Conservation (phyloP, 2,797 vertebrate genomes). For the Rhadinocentrus ornatus region DNA sequence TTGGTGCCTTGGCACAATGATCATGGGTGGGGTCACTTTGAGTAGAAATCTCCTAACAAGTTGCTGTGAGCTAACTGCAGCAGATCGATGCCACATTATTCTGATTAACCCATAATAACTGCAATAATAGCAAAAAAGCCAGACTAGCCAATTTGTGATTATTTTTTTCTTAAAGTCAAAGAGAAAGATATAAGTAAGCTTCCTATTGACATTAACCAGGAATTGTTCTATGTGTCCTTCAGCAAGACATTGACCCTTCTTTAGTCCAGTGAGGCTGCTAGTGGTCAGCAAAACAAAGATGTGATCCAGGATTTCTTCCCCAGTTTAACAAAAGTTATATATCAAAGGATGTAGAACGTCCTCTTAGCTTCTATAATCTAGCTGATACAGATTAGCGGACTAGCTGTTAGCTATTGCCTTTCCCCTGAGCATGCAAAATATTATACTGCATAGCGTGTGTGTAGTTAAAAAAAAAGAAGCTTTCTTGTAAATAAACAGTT, state of each 20-base stretch:
- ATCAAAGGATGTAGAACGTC: constrained; percentile 33
- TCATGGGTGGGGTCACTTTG: constrained; percentile 27
- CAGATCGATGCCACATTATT: constrained; percentile 7
- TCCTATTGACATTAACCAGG: constrained; percentile 7
- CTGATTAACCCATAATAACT: constrained; percentile 8
- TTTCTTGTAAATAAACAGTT: constrained; percentile 6
- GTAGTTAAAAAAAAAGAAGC: neutral
- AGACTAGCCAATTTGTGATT: constrained; percentile 13
- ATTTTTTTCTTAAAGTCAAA: constrained; percentile 19
- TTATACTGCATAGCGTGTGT: neutral
- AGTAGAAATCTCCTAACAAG: constrained; percentile 24
- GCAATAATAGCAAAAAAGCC: neutral
- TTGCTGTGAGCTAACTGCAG: neutral
- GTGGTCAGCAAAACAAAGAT: constrained; percentile 26
- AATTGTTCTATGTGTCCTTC: constrained; percentile 28
- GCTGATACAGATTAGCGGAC: neutral
- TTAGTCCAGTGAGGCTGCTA: neutral
- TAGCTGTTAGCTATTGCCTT: neutral
- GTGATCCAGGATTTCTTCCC: constrained; percentile 20
- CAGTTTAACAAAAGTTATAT: constrained; percentile 48
- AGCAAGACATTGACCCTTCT: constrained; percentile 17
- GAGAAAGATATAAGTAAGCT: neutral
- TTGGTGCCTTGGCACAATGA: neutral
- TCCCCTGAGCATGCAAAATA: neutral
- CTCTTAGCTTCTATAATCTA: constrained; percentile 3